Percentiles rank a stretch among this genome's conserved stretches.
Evolutionary conservation across 1,140 invertebrate species (phyloP).

Genomic region (Laodelphax striatellus): DNA sequence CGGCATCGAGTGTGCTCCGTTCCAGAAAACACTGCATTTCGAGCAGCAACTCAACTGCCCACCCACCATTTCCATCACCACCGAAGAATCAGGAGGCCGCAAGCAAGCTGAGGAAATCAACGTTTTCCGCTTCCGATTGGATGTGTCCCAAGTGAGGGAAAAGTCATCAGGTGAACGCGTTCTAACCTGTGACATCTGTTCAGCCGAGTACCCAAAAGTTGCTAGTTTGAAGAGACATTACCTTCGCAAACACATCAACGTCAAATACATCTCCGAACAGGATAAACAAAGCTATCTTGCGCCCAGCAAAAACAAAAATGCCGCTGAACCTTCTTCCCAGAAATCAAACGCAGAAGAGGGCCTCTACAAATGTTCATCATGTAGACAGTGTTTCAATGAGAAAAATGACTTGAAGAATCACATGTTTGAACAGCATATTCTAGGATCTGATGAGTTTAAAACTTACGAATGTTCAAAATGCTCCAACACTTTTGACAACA

Average conservation of each 20-base stretch:
- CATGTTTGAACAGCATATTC: constrained; percentile 23
- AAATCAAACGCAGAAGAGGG: background rate
- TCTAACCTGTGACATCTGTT: constrained; percentile 42
- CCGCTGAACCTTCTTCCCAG: constrained; percentile 5
- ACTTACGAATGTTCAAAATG: constrained; percentile 5
- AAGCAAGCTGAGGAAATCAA: background rate
- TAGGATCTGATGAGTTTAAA: constrained; percentile 14
- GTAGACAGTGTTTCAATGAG: constrained; percentile 29
- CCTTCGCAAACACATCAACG: constrained; percentile 40
- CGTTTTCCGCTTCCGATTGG: constrained; percentile 16
- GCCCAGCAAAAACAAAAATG: constrained; percentile 13
- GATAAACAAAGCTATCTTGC: constrained; percentile 32
- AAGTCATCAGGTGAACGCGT: constrained; percentile 28
- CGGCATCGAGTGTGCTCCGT: background rate
- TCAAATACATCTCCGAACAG: constrained; percentile 34
- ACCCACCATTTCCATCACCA: background rate
- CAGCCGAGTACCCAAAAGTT: constrained; percentile 35
- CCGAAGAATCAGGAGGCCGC: background rate
- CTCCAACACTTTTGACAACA: constrained; percentile 8
- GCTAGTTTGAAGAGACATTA: constrained; percentile 44
- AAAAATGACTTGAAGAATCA: constrained; percentile 29
- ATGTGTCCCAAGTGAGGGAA: constrained; percentile 15
- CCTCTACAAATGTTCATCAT: constrained; percentile 34
- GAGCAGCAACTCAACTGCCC: constrained; percentile 11
- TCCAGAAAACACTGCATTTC: constrained; percentile 1